phyloP scores from a whole-genome alignment of 2,888 invertebrate genomes.

The Epicampocera succincta region DNA sequence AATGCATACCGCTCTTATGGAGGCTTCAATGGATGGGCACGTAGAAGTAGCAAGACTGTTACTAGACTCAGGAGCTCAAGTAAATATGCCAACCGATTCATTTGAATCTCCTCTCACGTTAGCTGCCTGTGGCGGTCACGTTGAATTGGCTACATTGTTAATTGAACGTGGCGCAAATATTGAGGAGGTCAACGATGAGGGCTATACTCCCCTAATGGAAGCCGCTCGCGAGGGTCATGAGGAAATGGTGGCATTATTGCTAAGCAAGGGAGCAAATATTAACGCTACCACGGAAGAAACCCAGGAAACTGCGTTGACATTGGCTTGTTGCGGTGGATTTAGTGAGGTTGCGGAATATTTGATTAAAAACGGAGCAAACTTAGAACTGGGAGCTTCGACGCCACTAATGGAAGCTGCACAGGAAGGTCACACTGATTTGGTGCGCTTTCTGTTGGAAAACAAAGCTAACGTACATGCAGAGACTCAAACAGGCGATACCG shows the following conservation, averaged over 20 bases:
- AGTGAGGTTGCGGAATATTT: conserved; percentile 97
- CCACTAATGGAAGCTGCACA: conserved; percentile 99
- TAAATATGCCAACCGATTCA: conserved; percentile 99
- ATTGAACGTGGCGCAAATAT: conserved; percentile 99
- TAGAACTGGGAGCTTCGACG: conserved; percentile 96
- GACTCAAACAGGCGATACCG: conserved; percentile 97
- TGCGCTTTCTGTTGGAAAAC: conserved; percentile 90
- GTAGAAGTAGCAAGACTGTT: conserved; percentile 97
- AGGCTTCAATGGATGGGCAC: conserved; percentile 99
- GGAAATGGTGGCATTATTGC: conserved; percentile 96
- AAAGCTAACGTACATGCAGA: conserved; percentile 96
- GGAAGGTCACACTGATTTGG: conserved; percentile 97
- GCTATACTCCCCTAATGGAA: conserved; percentile 99
- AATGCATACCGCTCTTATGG: conserved; percentile 99
- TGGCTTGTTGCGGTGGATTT: conserved; percentile 97
- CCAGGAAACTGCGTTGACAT: conserved; percentile 96
- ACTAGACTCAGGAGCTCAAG: conserved; percentile 97
- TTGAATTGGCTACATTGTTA: conserved; percentile 96
- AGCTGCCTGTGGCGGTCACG: conserved; percentile 99
- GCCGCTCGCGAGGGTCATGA: conserved; percentile 99
- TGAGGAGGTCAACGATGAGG: conserved; percentile 99
- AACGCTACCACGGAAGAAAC: conserved; percentile 99
- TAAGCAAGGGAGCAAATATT: conserved; percentile 96
- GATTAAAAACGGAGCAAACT: conserved; percentile 96
- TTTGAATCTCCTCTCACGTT: conserved; percentile 99